Percentiles rank a stretch among this genome's conserved stretches.
Conservation (phyloP, 2,797 vertebrate genomes). For the Hirundo rustica region DNA sequence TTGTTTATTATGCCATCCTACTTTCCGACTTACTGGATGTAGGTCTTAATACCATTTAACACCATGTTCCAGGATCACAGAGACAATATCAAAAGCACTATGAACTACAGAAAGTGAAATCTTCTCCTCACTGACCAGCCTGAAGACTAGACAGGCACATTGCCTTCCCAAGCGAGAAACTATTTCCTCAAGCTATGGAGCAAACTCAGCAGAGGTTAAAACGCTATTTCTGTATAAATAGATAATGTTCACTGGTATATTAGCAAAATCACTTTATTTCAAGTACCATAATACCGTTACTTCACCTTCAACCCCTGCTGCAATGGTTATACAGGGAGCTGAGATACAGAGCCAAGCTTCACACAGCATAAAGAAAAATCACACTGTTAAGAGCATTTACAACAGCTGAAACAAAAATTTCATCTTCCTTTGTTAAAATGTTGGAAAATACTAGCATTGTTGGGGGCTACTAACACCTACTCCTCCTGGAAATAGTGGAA, state of each 20-base stretch:
- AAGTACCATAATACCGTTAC: neutral
- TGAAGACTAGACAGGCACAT: neutral
- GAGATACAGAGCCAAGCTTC: neutral
- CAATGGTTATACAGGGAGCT: neutral
- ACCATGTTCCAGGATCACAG: neutral
- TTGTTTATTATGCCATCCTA: neutral
- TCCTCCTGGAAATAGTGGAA: neutral
- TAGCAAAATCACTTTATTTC: slow-evolving; percentile 18
- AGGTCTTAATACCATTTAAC: neutral
- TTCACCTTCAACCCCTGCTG: neutral
- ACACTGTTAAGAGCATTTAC: neutral
- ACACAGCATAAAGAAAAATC: neutral
- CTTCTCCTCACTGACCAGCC: neutral
- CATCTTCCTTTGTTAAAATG: neutral
- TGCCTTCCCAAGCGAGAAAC: neutral
- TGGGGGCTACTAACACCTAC: neutral
- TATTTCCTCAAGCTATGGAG: neutral
- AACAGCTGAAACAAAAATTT: neutral
- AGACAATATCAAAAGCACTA: neutral
- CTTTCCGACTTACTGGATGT: neutral
- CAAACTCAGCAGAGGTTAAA: slow-evolving; percentile 10
- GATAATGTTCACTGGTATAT: neutral
- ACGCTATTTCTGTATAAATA: neutral
- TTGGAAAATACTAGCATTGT: neutral
- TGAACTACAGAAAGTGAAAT: neutral